phyloP scores from a whole-genome alignment of 2,113 vertebrate genomes.

The Gambusia holbrooki region DNA sequence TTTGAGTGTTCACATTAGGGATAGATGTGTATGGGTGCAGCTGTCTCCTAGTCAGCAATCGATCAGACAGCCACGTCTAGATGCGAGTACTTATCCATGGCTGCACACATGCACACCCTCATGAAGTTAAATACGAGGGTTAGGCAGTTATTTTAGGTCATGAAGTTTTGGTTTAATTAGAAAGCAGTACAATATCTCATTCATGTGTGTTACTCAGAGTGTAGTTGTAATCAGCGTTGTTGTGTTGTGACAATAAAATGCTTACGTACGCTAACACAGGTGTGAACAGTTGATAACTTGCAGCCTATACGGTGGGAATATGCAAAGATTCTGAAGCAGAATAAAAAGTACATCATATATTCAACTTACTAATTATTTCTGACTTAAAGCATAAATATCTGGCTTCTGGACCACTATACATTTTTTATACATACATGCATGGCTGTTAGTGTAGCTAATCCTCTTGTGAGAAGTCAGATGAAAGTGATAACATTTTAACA shows the following conservation, averaged over 20 bases:
- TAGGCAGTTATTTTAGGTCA: constrained; percentile 41
- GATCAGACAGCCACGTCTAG: constrained; percentile 21
- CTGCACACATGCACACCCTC: neutral
- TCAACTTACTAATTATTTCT: neutral
- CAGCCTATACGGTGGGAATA: neutral
- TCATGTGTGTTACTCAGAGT: constrained; percentile 1
- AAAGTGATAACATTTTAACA: constrained; percentile 1
- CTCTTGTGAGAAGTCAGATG: constrained; percentile 10
- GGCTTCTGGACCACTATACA: neutral
- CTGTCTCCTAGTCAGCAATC: constrained; percentile 23
- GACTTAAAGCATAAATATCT: constrained; percentile 8
- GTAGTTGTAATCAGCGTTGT: constrained; percentile 7
- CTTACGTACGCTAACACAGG: constrained; percentile 1
- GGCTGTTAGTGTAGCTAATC: constrained; percentile 14
- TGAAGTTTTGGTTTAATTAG: constrained; percentile 2
- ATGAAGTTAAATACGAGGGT: constrained; percentile 32
- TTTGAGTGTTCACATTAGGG: constrained; percentile 3
- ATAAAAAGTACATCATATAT: constrained; percentile 14
- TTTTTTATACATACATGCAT: constrained; percentile 9
- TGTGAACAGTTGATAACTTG: constrained; percentile 4
- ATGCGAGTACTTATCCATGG: constrained; percentile 8
- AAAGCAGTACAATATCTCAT: constrained; percentile 15
- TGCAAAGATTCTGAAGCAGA: constrained; percentile 6
- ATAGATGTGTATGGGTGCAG: constrained; percentile 30
- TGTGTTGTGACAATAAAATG: constrained; percentile 12